Conservation (phyloP, 1,140 invertebrate genomes). For the Sminthurides bifidus region DNA sequence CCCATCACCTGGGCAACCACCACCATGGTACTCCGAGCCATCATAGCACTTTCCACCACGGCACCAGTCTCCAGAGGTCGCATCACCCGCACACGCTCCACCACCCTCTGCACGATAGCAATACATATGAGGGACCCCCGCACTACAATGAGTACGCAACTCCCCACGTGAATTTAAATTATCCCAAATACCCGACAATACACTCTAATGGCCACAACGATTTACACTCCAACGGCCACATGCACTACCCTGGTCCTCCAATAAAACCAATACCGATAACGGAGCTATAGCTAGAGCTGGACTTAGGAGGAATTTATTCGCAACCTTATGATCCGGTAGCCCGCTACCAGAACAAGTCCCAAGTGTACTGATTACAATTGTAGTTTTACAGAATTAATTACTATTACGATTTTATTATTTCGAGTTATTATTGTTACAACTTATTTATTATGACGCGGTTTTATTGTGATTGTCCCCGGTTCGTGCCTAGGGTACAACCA, state of each 20-base stretch:
- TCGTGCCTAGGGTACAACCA: no score
- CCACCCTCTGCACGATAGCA: not conserved
- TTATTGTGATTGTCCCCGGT: no score
- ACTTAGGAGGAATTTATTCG: no score
- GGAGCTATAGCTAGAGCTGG: slow-evolving; percentile 88
- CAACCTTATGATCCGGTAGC: no score
- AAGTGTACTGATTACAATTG: no score
- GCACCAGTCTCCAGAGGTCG: slow-evolving; percentile 5
- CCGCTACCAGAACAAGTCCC: no score
- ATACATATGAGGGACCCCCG: slow-evolving; percentile 15
- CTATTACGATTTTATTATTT: no score
- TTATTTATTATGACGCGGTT: no score
- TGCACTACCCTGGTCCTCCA: slow-evolving; percentile 22
- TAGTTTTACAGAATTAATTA: no score
- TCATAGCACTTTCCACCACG: slow-evolving; percentile 9
- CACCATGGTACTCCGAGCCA: slow-evolving; percentile 7
- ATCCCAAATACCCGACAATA: slow-evolving; percentile 1
- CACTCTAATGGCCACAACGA: not conserved
- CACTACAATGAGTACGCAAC: slow-evolving; percentile 28
- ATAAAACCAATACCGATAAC: slow-evolving; percentile 70
- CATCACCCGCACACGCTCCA: slow-evolving; percentile 6
- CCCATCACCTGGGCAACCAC: slow-evolving; percentile 1
- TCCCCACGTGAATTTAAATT: slow-evolving; percentile 19
- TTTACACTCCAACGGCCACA: slow-evolving; percentile 15
- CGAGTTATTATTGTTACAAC: no score